Percentiles rank a stretch among this genome's conserved stretches.
These are phyloP conservation scores for Ammodytes marinus DNA, from an alignment of 2,113 vertebrate species.

Conservation along the genomic window DNA sequence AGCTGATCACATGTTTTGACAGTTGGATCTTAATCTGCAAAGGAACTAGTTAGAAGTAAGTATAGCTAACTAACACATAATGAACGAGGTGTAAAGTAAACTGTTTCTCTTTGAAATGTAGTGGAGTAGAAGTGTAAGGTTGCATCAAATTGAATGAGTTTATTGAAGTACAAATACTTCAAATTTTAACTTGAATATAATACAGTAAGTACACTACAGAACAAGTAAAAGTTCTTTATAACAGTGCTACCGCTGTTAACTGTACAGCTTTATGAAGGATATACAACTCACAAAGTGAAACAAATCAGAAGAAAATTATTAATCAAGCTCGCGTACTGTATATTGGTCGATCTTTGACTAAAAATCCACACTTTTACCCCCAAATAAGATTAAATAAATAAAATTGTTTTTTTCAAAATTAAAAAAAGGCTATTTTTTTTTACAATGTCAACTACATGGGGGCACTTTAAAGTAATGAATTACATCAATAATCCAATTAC, in stretches of 20 bases:
- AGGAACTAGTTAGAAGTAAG: not conserved
- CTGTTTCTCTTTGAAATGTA: not conserved
- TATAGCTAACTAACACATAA: not conserved
- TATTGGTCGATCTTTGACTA: not conserved
- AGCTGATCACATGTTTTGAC: not conserved
- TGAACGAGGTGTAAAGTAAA: not conserved
- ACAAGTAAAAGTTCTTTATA: too few relatives aligned
- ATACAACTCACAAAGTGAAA: too few relatives aligned
- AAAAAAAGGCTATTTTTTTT: not conserved
- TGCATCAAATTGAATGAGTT: too few relatives aligned
- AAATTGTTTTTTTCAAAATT: not conserved
- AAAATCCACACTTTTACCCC: not conserved
- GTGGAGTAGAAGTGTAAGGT: too few relatives aligned
- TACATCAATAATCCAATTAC: not conserved
- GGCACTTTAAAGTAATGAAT: constrained; percentile 1
- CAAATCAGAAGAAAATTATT: too few relatives aligned
- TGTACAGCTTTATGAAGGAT: too few relatives aligned
- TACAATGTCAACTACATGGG: not conserved
- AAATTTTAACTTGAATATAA: too few relatives aligned
- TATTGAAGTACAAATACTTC: too few relatives aligned
- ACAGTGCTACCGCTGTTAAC: too few relatives aligned
- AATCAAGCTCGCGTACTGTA: too few relatives aligned
- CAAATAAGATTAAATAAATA: not conserved
- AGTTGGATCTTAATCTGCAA: not conserved
- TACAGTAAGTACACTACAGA: too few relatives aligned